Evolutionary conservation across 2,888 invertebrate species (phyloP), one percentile per base, ranked within the genome.

Genomic region (Sipha maydis): DNA sequence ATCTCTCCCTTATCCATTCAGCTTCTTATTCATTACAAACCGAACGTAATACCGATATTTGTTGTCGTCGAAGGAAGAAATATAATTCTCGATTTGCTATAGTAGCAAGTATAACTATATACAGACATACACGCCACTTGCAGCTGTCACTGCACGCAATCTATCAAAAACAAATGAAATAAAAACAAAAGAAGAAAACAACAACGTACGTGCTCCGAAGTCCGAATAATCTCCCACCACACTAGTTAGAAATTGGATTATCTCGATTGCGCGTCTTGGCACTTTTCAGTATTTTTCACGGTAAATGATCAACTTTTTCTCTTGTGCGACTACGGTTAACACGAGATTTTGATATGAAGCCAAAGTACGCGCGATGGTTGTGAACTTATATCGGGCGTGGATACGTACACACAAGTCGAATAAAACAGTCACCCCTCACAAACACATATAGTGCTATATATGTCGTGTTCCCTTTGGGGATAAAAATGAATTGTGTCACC

Each of bases 401-500:
- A 69, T 85, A 69, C 7, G 73, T 80, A 73, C 56, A 73, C 73
- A 71, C 56, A 56, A 85, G 67, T 77, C 86, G 71, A 88, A 88
- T 88, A 80, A 80, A 79, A 85, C 71, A 61, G 86, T 80, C 88
- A 82, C 88, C 88, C 88, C 82, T 88, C 80, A 14, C 56, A 61
- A 85, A 78, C 48, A 67, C 25, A 67, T 41, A 69, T 28, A n/a
- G 21, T 19, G 73, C 73, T n/a, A 38, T 84, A 61, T 28, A 61
- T 75, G 61, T 79, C 54, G 61, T 61, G 3, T 21, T 80, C 86
- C 88, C 80, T 67, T 28, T 25, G 82, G 88, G 88, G 88, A 88
- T 88, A 88, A 88, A 88, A 88, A 88, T 75, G 88, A 88, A 88
- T 88, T 82, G 88, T 73, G 75, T 56, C 89, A 71, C 89, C 78